phyloP scores from a whole-genome alignment of 2,888 invertebrate genomes.

The Ophonus ardosiacus region DNA sequence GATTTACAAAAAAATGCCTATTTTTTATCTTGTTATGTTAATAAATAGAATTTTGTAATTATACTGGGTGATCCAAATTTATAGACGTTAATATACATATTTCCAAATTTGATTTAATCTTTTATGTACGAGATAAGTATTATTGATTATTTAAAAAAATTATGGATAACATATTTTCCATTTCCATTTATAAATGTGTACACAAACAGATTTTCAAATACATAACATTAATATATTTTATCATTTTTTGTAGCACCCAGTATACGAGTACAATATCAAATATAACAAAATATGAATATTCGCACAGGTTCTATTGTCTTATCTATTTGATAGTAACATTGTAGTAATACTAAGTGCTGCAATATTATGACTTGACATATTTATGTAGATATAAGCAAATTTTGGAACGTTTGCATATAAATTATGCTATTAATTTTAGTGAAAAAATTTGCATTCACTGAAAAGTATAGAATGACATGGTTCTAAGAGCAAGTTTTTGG shows the following conservation, averaged over 20 bases:
- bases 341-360: background rate
- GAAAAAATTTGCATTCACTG: background rate
- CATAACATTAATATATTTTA: no score
- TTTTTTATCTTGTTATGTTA: background rate
- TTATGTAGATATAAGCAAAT: no score
- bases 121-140: no score
- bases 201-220: no score
- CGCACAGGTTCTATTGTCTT: background rate
- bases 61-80: background rate
- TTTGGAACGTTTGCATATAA: background rate
- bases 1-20: background rate
- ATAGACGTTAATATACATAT: background rate
- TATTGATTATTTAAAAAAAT: no score
- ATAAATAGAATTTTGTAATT: background rate
- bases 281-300: background rate
- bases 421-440: background rate
- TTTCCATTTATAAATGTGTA: no score
- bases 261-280: no score
- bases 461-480: no score
- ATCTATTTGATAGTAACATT: background rate
- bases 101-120: no score
- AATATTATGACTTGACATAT: background rate
- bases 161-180: no score
- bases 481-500: no score
- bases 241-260: no score